phyloP scores from a whole-genome alignment of 2,888 invertebrate genomes.

The Coelogynopora nodosa region DNA sequence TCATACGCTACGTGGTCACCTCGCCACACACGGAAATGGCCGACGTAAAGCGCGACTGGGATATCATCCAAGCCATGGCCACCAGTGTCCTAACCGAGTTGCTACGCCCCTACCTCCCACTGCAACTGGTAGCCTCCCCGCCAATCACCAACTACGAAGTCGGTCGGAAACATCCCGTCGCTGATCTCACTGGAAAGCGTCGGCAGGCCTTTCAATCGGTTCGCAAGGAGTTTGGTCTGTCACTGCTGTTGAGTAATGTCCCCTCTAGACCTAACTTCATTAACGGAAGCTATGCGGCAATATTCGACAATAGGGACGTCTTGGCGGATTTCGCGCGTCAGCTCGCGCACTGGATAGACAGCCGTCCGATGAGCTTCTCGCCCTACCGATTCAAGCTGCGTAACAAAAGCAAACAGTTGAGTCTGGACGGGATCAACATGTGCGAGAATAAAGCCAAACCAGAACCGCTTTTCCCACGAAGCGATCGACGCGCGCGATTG shows the following conservation, averaged over 20 bases:
- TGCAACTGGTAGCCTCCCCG: neutral
- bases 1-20: constrained; percentile 88
- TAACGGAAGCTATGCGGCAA: constrained; percentile 61
- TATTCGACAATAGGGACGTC: constrained; percentile 53
- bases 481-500: neutral
- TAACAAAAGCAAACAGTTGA: neutral
- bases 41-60: constrained; percentile 75
- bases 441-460: neutral
- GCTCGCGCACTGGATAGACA: constrained; percentile 3
- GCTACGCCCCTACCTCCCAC: neutral
- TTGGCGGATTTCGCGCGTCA: neutral
- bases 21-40: constrained; percentile 71
- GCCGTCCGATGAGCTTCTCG: constrained; percentile 14
- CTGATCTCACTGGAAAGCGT: neutral
- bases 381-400: neutral
- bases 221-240: constrained; percentile 75
- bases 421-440: neutral
- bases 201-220: constrained; percentile 30
- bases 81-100: constrained; percentile 53
- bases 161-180: constrained; percentile 40
- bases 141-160: constrained; percentile 31
- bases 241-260: constrained; percentile 83
- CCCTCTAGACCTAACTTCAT: constrained; percentile 92
- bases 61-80: constrained; percentile 61
- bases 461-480: neutral